Evolutionary conservation across 2,888 invertebrate species (phyloP).

Genomic region (Phyllotreta striolata): DNA sequence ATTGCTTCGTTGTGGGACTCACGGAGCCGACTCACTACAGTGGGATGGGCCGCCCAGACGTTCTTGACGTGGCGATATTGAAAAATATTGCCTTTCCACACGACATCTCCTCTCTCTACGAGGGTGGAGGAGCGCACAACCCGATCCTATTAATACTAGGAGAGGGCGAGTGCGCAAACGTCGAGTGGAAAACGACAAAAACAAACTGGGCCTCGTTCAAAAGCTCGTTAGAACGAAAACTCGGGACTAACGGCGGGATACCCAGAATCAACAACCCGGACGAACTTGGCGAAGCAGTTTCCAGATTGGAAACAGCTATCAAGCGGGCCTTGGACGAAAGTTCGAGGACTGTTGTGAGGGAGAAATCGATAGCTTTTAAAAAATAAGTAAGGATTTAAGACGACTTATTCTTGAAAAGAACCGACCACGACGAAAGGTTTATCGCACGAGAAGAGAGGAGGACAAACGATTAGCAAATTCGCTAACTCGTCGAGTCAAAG

Average conservation of each 20-base stretch:
- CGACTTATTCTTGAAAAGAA: too few relatives aligned
- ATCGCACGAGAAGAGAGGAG: too few relatives aligned
- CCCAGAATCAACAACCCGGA: not conserved
- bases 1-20: not conserved
- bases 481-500: too few relatives aligned
- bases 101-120: not conserved
- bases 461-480: too few relatives aligned
- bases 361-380: too few relatives aligned
- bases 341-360: too few relatives aligned
- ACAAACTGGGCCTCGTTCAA: not conserved
- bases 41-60: not conserved
- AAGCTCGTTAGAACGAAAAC: not conserved
- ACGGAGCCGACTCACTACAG: not conserved
- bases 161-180: slow-evolving; percentile 1
- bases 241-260: too few relatives aligned
- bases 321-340: too few relatives aligned
- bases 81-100: not conserved
- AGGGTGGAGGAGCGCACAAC: not conserved
- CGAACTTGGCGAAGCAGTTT: not conserved
- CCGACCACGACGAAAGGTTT: too few relatives aligned
- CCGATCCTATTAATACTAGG: not conserved
- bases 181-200: not conserved
- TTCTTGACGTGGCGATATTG: not conserved
- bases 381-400: too few relatives aligned
- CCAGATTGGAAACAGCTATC: not conserved